Evolutionary conservation across 2,113 vertebrate species (phyloP), one percentile per base, ranked within the genome.

Genomic region (Lepus timidus): DNA sequence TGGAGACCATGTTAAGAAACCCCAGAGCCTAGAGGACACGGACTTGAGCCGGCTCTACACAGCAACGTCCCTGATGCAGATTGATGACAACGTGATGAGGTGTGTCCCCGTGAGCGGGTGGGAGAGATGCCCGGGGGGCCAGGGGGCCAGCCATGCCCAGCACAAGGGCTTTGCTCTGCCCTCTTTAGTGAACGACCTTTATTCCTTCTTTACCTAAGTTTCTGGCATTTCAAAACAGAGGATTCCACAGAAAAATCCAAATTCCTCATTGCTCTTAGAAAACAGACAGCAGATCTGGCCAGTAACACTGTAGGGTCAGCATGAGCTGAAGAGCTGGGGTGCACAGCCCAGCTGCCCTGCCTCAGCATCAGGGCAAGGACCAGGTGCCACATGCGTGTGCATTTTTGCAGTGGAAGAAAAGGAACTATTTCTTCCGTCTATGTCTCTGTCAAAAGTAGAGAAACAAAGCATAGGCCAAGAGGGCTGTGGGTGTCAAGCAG

Each of bases 1-100:
- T 96, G 98, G 98, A 76, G 99, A 99, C 94, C 97, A 98, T 92
- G 3, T 97, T 93, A 94, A 99, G 99, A 98, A 98, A 91, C 97
- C 98, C 52, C 98, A 98, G 22, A 94, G 52, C 95, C 98, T 98
- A 97, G 97, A 98, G 71, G 99, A 99, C 67, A 98, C 98, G 0
- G 99, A 99, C 96, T 94, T 99, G 65, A 98, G 99, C 97, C 99
- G 98, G 55, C 98, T 99, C 17, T 99, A 99, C 93, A 99, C 99
- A 10, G 99, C 99, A n/a, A 99, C 99, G 0, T 99, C 99, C 20
- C 99, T 99, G 90, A 99, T 99, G 99, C 99, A 99, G 98, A 99
- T 99, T 0, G 99, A 99, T 31, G 99, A 99, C 97, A 99, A 98
- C 0, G 98, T 99, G 97, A 99, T 99, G 99, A 99, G 99, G 99